Evolutionary conservation across 1,140 invertebrate species (phyloP), one percentile per base, ranked within the genome.

Genomic region (Galendromus occidentalis): DNA sequence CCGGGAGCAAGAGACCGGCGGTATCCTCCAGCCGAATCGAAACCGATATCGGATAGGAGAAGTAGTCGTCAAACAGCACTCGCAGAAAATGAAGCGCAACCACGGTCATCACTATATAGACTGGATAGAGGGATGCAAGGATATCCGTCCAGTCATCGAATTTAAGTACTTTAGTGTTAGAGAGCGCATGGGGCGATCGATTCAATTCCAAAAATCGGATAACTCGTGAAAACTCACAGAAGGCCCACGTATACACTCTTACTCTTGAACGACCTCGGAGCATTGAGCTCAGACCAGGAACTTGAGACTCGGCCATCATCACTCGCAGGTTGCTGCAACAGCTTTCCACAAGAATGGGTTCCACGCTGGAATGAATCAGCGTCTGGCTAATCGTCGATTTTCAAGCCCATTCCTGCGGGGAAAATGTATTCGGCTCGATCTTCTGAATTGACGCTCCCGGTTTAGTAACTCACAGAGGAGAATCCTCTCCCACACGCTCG

Each of bases 1-100:
- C 75, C 7, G 76, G 76, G 68, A 77, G 76, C 2, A 67, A 63
- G 0, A 70, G 63, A 2, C 69, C 69, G 30, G 66, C 44, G n/a
- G 68, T 66, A 59, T 70, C 69, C n/a, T 65, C 63, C 4, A 69
- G 67, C 0, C 68, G 64, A 9, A 70, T 68, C 41, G 47, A 68
- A 12, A 70, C 69, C 7, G 66, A 69, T 12, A 70, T 66, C 12
- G 69, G 69, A 67, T 66, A 70, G 9, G 64, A 39, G 5, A 69
- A 25, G 64, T 69, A 70, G 29, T 70, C 69, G 18, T 7, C 6
- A 9, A 69, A 39, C 25, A 70, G 22, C 25, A 59, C 25, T 59
- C 51, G 51, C 14, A 59, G 51, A 22, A 59, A 59, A 59, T 59
- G 51, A 22, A 59, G 51, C 12, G 51, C 51, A 25, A 59, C 51